These are phyloP conservation scores for Limnephilus auricula DNA, from an alignment of 2,888 invertebrate species.

Conservation along the genomic window DNA sequence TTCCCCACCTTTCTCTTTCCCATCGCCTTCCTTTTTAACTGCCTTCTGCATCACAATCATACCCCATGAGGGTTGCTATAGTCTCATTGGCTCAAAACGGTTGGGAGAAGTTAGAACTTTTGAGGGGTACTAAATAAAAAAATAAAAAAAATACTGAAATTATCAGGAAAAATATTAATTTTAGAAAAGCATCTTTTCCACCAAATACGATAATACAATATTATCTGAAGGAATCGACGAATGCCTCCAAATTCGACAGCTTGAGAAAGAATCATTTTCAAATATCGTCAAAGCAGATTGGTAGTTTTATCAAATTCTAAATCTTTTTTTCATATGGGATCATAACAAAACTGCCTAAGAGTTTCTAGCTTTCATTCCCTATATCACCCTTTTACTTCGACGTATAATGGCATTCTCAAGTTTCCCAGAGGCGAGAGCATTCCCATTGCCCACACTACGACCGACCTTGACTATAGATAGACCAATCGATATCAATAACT, in stretches of 20 bases:
- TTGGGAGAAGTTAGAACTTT: too few species aligned
- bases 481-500: constrained; percentile 63
- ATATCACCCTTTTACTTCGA: background rate
- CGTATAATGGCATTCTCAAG: constrained; percentile 33
- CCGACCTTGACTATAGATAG: constrained; percentile 60
- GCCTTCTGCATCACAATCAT: too few species aligned
- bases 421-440: constrained; percentile 39
- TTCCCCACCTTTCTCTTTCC: too few species aligned
- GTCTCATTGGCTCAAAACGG: too few species aligned
- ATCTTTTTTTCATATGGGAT: background rate
- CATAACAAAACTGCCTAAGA: background rate
- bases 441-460: constrained; percentile 50
- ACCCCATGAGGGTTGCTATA: too few species aligned
- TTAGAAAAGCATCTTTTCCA: background rate
- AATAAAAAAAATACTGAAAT: too few species aligned
- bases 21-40: too few species aligned
- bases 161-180: background rate
- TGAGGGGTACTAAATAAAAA: too few species aligned
- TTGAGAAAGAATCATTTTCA: background rate
- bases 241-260: too few species aligned
- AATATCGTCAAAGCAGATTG: background rate
- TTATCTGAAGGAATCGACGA: background rate
- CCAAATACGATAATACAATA: too few species aligned
- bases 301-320: background rate
- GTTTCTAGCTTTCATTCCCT: background rate